Percentiles rank a stretch among this genome's conserved stretches.
These are phyloP conservation scores for Zaprionus ghesquierei DNA, from an alignment of 1,140 invertebrate genomes.

Conservation along the genomic window DNA sequence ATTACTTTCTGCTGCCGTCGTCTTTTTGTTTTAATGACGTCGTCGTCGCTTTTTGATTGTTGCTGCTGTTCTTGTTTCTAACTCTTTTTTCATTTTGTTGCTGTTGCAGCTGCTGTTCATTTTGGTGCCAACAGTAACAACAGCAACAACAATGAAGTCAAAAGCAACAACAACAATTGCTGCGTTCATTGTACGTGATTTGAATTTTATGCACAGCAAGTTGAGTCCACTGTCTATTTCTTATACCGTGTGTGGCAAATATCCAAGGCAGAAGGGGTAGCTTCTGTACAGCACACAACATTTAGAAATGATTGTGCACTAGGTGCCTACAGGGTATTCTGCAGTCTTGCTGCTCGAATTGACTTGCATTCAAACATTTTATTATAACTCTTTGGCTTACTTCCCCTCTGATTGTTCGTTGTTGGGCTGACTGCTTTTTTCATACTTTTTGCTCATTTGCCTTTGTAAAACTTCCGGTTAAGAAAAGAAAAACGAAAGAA, in stretches of 20 bases:
- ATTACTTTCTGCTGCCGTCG: slow-evolving; percentile 24
- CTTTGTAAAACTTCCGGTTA: slow-evolving; percentile 79
- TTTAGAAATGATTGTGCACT: no score
- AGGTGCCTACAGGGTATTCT: slow-evolving; percentile 8
- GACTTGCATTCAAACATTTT: slow-evolving; percentile 42
- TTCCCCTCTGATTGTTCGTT: slow-evolving; percentile 21
- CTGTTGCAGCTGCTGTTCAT: slow-evolving; percentile 34
- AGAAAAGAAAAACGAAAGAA: slow-evolving; percentile 46
- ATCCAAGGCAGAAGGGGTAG: neutral
- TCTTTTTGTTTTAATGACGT: slow-evolving; percentile 66
- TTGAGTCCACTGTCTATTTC: slow-evolving; percentile 49
- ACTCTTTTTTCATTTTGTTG: slow-evolving; percentile 3
- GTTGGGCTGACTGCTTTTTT: slow-evolving; percentile 35
- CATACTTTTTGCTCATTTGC: slow-evolving; percentile 74
- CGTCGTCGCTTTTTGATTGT: slow-evolving; percentile 29
- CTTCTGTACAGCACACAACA: neutral
- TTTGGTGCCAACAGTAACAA: slow-evolving; percentile 57
- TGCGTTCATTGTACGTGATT: slow-evolving; percentile 71
- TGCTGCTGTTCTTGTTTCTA: slow-evolving; percentile 36
- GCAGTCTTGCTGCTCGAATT: neutral
- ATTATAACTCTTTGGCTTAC: slow-evolving; percentile 49
- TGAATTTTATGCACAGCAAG: slow-evolving; percentile 71
- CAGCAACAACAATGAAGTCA: slow-evolving; percentile 29
- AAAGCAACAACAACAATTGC: slow-evolving; percentile 45
- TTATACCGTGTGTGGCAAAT: slow-evolving; percentile 1